phyloP scores from a whole-genome alignment of 1,140 invertebrate species.

The Camponotus floridanus region DNA sequence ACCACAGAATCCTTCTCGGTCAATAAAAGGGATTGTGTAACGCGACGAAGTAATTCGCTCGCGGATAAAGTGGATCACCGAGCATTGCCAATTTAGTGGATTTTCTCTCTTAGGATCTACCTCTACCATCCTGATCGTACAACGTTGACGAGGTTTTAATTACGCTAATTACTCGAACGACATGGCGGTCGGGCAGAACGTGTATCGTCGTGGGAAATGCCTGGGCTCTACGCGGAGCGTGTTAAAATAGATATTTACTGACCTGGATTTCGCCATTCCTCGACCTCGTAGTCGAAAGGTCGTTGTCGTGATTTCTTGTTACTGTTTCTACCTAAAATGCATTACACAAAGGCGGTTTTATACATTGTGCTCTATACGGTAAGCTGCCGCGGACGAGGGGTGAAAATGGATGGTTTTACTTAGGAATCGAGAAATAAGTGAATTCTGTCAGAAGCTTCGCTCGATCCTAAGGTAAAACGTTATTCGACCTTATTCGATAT shows the following conservation, averaged over 20 bases:
- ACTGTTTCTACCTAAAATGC: slow-evolving; percentile 80
- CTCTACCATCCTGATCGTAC: slow-evolving; percentile 32
- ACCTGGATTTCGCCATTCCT: slow-evolving; percentile 88
- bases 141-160: slow-evolving; percentile 76
- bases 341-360: slow-evolving; percentile 73
- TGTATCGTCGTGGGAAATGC: slow-evolving; percentile 73
- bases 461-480: slow-evolving; percentile 32
- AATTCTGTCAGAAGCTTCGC: slow-evolving; percentile 29
- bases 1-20: slow-evolving; percentile 62
- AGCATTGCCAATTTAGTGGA: slow-evolving; percentile 71
- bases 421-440: slow-evolving; percentile 48
- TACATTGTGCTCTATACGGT: slow-evolving; percentile 49
- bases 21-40: slow-evolving; percentile 67
- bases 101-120: slow-evolving; percentile 62
- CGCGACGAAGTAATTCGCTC: slow-evolving; percentile 67
- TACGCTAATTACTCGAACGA: slow-evolving; percentile 77
- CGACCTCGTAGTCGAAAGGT: slow-evolving; percentile 87
- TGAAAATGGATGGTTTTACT: slow-evolving; percentile 48
- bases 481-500: slow-evolving; percentile 62
- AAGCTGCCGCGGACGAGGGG: slow-evolving; percentile 24
- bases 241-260: slow-evolving; percentile 80
- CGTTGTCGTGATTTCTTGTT: slow-evolving; percentile 81
- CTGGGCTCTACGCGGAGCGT: slow-evolving; percentile 49
- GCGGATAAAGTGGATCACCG: slow-evolving; percentile 71
- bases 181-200: slow-evolving; percentile 55